Evolutionary conservation across 2,888 invertebrate genomes (phyloP).

Genomic region (Pseudoips prasinana): DNA sequence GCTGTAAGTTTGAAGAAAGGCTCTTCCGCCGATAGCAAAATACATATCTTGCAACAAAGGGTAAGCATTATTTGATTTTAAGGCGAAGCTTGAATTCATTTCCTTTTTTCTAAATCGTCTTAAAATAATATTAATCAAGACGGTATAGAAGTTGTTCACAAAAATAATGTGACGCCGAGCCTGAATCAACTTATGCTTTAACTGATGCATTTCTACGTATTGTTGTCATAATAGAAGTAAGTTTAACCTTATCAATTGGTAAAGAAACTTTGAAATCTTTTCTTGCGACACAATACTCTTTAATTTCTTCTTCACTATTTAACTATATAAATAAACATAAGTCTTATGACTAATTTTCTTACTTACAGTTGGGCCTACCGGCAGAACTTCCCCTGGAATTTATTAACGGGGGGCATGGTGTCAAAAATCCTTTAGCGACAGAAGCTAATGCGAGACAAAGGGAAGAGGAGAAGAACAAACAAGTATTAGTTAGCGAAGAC

Average conservation of each 20-base stretch:
- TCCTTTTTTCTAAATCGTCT: conserved; percentile 60
- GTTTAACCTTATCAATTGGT: conserved; percentile 54
- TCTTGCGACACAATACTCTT: conserved; percentile 27
- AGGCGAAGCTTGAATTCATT: conserved; percentile 79
- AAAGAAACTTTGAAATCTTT: conserved; percentile 22
- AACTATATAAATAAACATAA: conserved; percentile 5
- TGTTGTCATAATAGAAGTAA: conserved; percentile 41
- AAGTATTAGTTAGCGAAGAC: conserved; percentile 83
- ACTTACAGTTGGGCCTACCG: conserved; percentile 91
- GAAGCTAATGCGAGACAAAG: conserved; percentile 85
- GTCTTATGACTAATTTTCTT: conserved; percentile 27
- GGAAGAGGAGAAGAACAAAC: conserved; percentile 84
- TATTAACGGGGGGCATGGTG: conserved; percentile 98
- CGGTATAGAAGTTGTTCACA: conserved; percentile 54
- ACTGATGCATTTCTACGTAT: conserved; percentile 54
- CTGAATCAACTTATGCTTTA: conserved; percentile 81
- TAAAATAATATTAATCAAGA: conserved; percentile 31
- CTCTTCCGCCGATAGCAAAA: conserved; percentile 83
- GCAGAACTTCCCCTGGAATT: conserved; percentile 95
- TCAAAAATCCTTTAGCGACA: conserved; percentile 96
- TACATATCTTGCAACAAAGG: conserved; percentile 90
- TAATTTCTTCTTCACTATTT: conserved; percentile 20
- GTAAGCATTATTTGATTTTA: conserved; percentile 87
- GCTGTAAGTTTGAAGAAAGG: conserved; percentile 86
- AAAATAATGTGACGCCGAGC: conserved; percentile 70